These are phyloP conservation scores for Micronisus gabar DNA, from an alignment of 2,113 vertebrate genomes.

Conservation along the genomic window DNA sequence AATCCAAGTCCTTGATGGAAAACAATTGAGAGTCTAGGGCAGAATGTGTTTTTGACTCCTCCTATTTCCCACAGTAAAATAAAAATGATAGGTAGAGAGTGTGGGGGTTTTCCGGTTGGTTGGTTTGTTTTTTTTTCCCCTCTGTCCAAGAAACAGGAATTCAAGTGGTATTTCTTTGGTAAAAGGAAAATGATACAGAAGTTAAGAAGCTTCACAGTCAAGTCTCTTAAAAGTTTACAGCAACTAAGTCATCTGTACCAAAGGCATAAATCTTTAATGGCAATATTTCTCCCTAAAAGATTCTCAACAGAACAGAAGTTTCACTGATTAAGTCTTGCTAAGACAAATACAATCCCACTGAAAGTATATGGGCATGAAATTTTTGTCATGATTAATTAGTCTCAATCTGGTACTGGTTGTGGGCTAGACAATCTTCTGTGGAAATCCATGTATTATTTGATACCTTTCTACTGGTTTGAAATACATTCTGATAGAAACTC, in stretches of 20 bases:
- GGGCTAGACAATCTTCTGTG: background rate
- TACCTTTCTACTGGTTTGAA: background rate
- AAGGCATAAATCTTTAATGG: background rate
- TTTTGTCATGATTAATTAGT: background rate
- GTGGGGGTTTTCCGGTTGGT: background rate
- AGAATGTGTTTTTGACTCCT: background rate
- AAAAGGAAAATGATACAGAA: background rate
- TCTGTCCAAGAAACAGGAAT: background rate
- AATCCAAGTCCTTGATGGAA: background rate
- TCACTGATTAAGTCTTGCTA: background rate
- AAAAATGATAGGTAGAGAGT: background rate
- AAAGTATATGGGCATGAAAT: background rate
- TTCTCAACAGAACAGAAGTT: background rate
- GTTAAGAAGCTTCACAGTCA: background rate
- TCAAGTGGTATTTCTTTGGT: background rate
- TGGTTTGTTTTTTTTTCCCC: background rate
- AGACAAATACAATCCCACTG: background rate
- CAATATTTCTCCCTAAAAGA: background rate
- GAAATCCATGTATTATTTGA: background rate
- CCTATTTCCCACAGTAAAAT: background rate
- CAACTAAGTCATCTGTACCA: background rate
- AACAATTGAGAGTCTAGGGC: background rate
- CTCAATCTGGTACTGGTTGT: background rate
- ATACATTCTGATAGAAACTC: background rate
- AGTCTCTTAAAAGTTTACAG: background rate